Conservation (phyloP, 1,140 invertebrate species). For the Dolichoris vasculosae region DNA sequence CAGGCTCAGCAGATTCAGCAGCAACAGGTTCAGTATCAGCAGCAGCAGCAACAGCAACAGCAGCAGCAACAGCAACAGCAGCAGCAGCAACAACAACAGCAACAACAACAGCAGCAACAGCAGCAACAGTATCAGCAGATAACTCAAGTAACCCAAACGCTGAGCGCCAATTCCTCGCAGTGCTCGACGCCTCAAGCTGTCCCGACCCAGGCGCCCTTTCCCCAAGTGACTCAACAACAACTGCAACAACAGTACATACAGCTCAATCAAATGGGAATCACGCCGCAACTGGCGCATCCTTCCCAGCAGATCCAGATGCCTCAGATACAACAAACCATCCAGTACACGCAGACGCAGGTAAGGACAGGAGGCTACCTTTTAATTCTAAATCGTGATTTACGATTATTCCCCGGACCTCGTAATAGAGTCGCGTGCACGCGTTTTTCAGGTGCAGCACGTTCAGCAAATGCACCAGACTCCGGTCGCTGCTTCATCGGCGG, state of each 20-base stretch:
- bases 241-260: constrained; percentile 66
- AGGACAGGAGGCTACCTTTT: no score
- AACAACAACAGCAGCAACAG: constrained; percentile 67
- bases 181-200: constrained; percentile 76
- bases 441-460: constrained; percentile 63
- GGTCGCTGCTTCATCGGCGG: constrained; percentile 59
- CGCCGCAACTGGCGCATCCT: constrained; percentile 73
- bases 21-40: constrained; percentile 62
- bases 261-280: constrained; percentile 73
- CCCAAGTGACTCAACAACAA: constrained; percentile 73
- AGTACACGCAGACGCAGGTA: constrained; percentile 62
- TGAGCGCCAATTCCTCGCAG: constrained; percentile 74
- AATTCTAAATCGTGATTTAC: no score
- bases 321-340: constrained; percentile 66
- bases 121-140: constrained; percentile 70
- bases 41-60: constrained; percentile 73
- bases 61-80: constrained; percentile 74
- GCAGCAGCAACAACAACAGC: constrained; percentile 73
- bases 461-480: constrained; percentile 66
- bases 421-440: no score
- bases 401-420: no score
- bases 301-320: constrained; percentile 65
- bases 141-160: constrained; percentile 56
- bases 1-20: constrained; percentile 76
- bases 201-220: constrained; percentile 73